A percentile compares a stretch with the other conserved stretches of the same genome.
Evolutionary conservation across 2,113 vertebrate species (phyloP).

Genomic region (Labeo catla): DNA sequence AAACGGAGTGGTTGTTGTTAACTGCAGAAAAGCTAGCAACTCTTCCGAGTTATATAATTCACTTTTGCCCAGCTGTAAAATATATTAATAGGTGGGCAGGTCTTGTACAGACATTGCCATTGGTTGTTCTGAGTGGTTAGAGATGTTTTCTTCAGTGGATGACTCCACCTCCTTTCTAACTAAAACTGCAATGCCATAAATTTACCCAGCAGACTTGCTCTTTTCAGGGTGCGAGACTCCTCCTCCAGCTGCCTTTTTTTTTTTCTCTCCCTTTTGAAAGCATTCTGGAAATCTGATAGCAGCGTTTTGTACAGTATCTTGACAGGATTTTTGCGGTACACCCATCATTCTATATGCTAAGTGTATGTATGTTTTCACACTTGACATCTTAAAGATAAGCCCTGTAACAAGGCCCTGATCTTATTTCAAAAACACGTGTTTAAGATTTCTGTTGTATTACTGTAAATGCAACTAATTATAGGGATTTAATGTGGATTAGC

Average conservation of each 20-base stretch:
- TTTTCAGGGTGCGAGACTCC: neutral
- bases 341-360: neutral
- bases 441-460: neutral
- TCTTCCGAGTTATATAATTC: neutral
- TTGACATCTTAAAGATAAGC: neutral
- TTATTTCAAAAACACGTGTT: neutral
- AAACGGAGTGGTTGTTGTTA: neutral
- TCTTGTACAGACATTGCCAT: constrained; percentile 33
- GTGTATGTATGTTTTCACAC: neutral
- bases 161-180: neutral
- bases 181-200: constrained; percentile 2
- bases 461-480: constrained; percentile 29
- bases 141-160: constrained; percentile 12
- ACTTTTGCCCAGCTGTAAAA: neutral
- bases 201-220: neutral
- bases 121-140: constrained; percentile 35
- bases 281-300: constrained; percentile 16
- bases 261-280: neutral
- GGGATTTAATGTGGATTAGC: constrained; percentile 34
- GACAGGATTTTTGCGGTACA: neutral
- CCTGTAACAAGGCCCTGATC: neutral
- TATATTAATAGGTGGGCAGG: constrained; percentile 19
- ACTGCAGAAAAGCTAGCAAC: neutral
- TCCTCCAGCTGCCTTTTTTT: neutral
- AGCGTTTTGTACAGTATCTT: neutral